phyloP scores from a whole-genome alignment of 2,888 invertebrate species.

The Leptinotarsa peninsularis region DNA sequence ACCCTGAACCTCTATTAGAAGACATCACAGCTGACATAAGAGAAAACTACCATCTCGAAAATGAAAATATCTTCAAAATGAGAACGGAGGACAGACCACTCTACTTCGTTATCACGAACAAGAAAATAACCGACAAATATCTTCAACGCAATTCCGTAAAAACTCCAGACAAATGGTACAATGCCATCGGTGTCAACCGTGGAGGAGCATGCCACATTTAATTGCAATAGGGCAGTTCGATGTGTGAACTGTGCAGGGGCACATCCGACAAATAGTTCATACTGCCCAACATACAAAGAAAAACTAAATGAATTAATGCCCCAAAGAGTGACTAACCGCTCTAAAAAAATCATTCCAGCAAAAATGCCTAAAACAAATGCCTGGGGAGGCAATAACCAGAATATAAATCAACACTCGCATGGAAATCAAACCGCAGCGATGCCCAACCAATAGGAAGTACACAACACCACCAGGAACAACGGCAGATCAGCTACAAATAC shows the following conservation, averaged over 20 bases:
- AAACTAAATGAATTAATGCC: background rate
- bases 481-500: no score
- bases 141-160: background rate
- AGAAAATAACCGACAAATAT: background rate
- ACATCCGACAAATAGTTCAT: background rate
- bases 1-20: no score
- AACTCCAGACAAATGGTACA: background rate
- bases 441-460: no score
- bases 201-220: background rate
- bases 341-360: no score
- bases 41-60: no score
- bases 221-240: no score
- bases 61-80: background rate
- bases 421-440: no score
- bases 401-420: no score
- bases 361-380: no score
- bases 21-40: no score
- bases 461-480: no score
- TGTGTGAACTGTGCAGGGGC: slow-evolving; percentile 9
- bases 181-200: slow-evolving; percentile 22
- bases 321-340: background rate
- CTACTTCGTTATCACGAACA: background rate
- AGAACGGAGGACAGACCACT: background rate
- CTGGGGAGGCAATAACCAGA: no score
- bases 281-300: background rate